A percentile compares a stretch with the other conserved stretches of the same genome.
These are phyloP conservation scores for Drosophila rufa DNA, from an alignment of 1,140 invertebrate species.

Conservation along the genomic window DNA sequence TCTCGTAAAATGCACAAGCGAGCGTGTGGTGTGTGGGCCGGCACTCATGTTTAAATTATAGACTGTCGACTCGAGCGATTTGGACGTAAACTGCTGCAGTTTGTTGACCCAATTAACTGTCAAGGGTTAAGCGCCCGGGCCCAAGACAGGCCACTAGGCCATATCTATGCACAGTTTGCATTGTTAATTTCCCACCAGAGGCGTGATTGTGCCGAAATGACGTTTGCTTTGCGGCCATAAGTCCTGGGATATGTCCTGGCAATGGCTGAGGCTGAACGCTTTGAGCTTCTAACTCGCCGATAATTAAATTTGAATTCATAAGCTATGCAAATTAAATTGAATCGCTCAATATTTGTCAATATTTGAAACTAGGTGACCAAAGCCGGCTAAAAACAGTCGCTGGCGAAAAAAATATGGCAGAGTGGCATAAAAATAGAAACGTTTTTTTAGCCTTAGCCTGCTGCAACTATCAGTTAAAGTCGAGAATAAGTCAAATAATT, in stretches of 20 bases:
- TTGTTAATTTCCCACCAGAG: constrained; percentile 59
- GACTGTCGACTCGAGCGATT: constrained; percentile 64
- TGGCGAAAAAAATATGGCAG: not conserved
- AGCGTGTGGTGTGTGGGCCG: not conserved
- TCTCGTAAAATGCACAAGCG: not conserved
- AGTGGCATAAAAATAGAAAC: not conserved
- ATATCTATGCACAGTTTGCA: constrained; percentile 62
- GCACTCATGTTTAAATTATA: constrained; percentile 67
- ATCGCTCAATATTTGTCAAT: constrained; percentile 4
- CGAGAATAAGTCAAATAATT: too few relatives aligned
- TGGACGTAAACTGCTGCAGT: constrained; percentile 47
- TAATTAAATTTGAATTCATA: constrained; percentile 32
- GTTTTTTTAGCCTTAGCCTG: too few relatives aligned
- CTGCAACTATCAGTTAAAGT: too few relatives aligned
- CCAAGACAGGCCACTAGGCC: constrained; percentile 16
- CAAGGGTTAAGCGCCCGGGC: constrained; percentile 57
- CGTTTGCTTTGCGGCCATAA: constrained; percentile 30
- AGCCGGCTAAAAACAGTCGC: not conserved
- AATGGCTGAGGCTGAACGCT: constrained; percentile 4
- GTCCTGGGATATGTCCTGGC: constrained; percentile 1
- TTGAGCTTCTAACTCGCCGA: constrained; percentile 6
- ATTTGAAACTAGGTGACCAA: constrained; percentile 10
- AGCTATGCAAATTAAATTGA: constrained; percentile 29
- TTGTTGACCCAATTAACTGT: constrained; percentile 74
- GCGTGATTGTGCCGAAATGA: constrained; percentile 48